Base-by-base conservation (phyloP, 1,140 invertebrate genomes). In the Drosophila suzukii region DNA sequence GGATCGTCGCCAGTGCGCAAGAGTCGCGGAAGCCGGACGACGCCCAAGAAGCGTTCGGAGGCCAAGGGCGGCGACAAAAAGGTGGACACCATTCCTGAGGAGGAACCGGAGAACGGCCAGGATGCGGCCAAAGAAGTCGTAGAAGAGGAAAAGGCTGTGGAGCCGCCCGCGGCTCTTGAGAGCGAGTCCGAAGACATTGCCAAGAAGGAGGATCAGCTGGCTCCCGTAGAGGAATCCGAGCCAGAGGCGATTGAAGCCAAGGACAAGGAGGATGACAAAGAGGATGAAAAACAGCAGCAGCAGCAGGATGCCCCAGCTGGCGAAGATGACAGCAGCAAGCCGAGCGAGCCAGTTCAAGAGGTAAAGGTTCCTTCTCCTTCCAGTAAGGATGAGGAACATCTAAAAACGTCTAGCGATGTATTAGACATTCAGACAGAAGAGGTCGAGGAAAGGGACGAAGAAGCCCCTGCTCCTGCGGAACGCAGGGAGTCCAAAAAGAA, bases 381-480 rank as follows among this genome's bases (percentile, higher is more conserved):
- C 61, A 74, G 46, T 70, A 81, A 85, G 86, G 86, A 90, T 58
- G 81, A 85, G 66, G 85, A 90, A 75, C 78, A 88, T 62, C 51
- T 90, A 84, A 90, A 90, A 90, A 85, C 86, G 54, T 75, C 84
- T 76, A 90, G 81, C 74, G 85, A 90, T 90, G 85, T 90, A 81
- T 86, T 90, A 85, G 86, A 90, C 81, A 90, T 90, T 79, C 85
- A 81, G 67, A 85, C 81, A 76, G 85, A 90, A 50, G 85, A 90
- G 75, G 78, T 85, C 44, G 86, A 83, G 41, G 79, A 81, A 44
- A 62, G 78, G 61, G 76, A 75, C n/a, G 63, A 75, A 17, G 71
- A 43, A 20, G 32, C 57, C 38, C 39, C 57, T 3, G 27, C 38
- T 20, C 50, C 58, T 17, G 57, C 41, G n/a, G 71, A 75, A 4